Conservation (phyloP, 2,888 invertebrate species). For the Melanchra persicariae region DNA sequence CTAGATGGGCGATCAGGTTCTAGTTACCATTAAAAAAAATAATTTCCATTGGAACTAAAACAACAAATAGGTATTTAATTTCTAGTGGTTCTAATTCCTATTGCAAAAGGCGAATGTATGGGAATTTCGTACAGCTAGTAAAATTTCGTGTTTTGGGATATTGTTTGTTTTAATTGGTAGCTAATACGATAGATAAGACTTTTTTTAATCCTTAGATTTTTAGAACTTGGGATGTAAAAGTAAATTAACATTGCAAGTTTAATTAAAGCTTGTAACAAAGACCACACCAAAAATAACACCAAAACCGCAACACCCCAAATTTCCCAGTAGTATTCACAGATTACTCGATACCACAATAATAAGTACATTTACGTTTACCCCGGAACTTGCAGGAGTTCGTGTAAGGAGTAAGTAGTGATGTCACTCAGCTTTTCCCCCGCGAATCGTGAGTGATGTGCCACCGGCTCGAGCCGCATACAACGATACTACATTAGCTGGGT, state of each 20-base stretch:
- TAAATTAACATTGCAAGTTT: not conserved
- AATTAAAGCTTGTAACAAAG: not conserved
- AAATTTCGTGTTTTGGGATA: no score
- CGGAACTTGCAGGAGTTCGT: constrained; percentile 9
- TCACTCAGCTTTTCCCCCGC: constrained; percentile 50
- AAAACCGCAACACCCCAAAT: not conserved
- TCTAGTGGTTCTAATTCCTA: no score
- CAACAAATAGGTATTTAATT: no score
- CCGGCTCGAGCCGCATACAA: constrained; percentile 38
- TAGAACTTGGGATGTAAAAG: no score
- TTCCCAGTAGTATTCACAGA: constrained; percentile 20
- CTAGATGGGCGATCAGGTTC: no score
- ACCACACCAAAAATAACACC: not conserved
- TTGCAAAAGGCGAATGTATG: no score
- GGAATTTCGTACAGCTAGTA: no score
- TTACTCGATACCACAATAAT: constrained; percentile 34
- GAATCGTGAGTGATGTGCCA: constrained; percentile 54
- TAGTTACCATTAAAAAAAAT: no score
- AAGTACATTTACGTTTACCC: constrained; percentile 29
- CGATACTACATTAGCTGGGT: constrained; percentile 55
- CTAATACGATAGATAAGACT: no score
- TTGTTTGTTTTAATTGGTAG: no score
- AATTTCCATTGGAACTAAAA: no score
- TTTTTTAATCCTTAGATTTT: no score
- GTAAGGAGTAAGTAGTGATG: constrained; percentile 39